These are phyloP conservation scores for Thunnus maccoyii DNA, from an alignment of 2,113 vertebrate species.

Conservation along the genomic window DNA sequence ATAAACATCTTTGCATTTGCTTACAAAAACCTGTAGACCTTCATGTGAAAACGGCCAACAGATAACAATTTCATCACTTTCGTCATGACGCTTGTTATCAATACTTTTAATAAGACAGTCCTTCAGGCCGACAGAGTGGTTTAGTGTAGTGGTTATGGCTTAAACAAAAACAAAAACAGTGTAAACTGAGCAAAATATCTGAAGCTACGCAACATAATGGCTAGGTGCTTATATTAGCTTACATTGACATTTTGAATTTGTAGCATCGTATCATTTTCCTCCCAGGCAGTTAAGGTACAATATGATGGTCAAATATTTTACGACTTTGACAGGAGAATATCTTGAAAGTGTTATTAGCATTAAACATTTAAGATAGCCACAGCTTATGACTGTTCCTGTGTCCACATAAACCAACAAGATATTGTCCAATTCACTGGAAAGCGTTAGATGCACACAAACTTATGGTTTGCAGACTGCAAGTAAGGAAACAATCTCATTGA, in stretches of 20 bases:
- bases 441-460: too few relatives aligned
- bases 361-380: too few relatives aligned
- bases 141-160: constrained; percentile 39
- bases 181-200: not conserved
- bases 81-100: not conserved
- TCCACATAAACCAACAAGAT: too few relatives aligned
- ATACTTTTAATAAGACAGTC: not conserved
- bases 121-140: constrained; percentile 9
- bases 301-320: not conserved
- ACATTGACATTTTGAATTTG: constrained; percentile 32
- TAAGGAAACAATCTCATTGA: too few relatives aligned
- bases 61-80: not conserved
- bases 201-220: not conserved
- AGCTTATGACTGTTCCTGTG: too few relatives aligned
- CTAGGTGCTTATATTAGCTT: not conserved
- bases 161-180: not conserved
- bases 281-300: not conserved
- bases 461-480: too few relatives aligned
- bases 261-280: not conserved
- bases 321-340: too few relatives aligned
- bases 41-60: constrained; percentile 7
- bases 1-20: not conserved
- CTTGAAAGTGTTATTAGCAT: too few relatives aligned
- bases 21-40: not conserved
- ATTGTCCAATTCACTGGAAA: too few relatives aligned